A percentile compares a stretch with the other conserved stretches of the same genome.
Conservation (phyloP, 2,888 invertebrate species). For the Cynaeus angustus region DNA sequence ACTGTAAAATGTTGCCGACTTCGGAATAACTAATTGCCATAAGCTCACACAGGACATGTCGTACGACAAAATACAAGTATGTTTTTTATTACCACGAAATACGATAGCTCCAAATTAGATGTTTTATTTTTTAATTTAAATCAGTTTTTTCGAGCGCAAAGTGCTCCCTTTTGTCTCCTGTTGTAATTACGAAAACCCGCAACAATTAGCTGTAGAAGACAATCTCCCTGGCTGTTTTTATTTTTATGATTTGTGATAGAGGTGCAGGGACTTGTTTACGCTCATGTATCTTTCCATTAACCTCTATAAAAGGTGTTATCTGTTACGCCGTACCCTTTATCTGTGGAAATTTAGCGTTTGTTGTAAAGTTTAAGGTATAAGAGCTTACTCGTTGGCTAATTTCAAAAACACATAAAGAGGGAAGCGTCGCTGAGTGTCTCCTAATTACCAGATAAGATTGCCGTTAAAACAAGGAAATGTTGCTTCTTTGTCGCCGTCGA, state of each 20-base stretch:
- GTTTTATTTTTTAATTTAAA: slow-evolving; percentile 12
- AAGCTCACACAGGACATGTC: background rate
- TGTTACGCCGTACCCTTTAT: slow-evolving; percentile 51
- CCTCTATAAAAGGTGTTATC: slow-evolving; percentile 52
- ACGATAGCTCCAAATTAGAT: too few species aligned
- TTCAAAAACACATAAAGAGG: slow-evolving; percentile 64
- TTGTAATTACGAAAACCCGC: slow-evolving; percentile 10
- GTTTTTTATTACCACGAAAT: background rate
- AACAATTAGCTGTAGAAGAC: slow-evolving; percentile 25
- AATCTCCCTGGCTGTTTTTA: slow-evolving; percentile 21
- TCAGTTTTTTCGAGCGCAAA: slow-evolving; percentile 1
- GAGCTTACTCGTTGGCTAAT: slow-evolving; percentile 62
- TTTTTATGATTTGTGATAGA: slow-evolving; percentile 46
- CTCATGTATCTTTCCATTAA: slow-evolving; percentile 52
- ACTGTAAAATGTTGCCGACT: slow-evolving; percentile 47
- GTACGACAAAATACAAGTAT: slow-evolving; percentile 4
- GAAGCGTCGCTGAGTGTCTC: slow-evolving; percentile 60
- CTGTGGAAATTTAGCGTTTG: slow-evolving; percentile 50
- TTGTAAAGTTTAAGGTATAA: slow-evolving; percentile 57
- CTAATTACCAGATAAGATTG: slow-evolving; percentile 67
- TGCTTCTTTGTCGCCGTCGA: slow-evolving; percentile 60
- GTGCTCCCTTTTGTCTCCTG: slow-evolving; percentile 11
- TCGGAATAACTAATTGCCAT: slow-evolving; percentile 34
- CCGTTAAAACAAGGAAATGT: slow-evolving; percentile 60
- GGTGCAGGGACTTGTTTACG: slow-evolving; percentile 41